A percentile compares a stretch with the other conserved stretches of the same genome.
Conservation (phyloP, 2,113 vertebrate genomes). For the Bos indicus region DNA sequence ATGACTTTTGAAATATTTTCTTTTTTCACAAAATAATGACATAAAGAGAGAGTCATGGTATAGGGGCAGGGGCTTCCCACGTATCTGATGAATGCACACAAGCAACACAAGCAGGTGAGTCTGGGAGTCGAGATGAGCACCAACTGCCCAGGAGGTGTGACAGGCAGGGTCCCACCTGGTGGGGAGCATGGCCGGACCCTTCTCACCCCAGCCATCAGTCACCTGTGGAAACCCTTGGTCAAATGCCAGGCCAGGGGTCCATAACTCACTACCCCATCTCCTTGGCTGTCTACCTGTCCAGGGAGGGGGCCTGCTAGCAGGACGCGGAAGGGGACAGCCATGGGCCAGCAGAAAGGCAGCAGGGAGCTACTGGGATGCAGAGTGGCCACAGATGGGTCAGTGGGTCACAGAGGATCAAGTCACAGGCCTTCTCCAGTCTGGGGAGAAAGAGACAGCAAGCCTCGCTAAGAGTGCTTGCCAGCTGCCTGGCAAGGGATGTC, state of each 20-base stretch:
- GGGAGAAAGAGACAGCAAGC: neutral
- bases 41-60: neutral
- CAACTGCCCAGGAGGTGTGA: fast-evolving
- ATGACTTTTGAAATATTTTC: neutral
- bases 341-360: fast-evolving
- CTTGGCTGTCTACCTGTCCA: neutral
- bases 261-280: fast-evolving
- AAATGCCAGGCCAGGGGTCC: neutral
- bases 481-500: neutral
- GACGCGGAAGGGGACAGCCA: neutral
- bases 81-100: fast-evolving
- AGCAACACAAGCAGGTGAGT: fast-evolving
- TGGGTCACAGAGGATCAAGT: neutral
- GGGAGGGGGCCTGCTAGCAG: neutral
- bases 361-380: neutral
- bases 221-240: neutral
- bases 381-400: neutral
- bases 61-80: no score
- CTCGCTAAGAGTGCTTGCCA: neutral
- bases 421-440: neutral
- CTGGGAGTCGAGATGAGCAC: fast-evolving
- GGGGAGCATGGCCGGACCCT: fast-evolving
- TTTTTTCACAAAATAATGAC: neutral
- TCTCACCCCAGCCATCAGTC: neutral
- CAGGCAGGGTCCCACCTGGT: neutral